phyloP scores from a whole-genome alignment of 2,888 invertebrate species.

The Gerris lacustris region DNA sequence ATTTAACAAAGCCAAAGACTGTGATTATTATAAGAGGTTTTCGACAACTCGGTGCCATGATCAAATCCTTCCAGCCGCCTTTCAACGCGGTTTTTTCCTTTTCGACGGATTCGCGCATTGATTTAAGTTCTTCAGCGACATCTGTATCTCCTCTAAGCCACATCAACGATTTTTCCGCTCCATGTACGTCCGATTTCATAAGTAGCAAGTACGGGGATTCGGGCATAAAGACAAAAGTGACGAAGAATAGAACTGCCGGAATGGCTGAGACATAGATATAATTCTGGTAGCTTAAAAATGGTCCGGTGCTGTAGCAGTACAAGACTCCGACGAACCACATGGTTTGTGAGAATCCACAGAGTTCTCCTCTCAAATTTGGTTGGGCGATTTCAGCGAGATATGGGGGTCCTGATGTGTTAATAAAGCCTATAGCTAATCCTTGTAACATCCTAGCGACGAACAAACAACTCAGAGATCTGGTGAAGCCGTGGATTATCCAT shows the following conservation, averaged over 20 bases:
- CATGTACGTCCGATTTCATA: background rate
- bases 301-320: conserved; percentile 7
- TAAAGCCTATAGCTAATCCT: conserved; percentile 1
- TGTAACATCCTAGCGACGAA: background rate
- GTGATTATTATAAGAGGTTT: background rate
- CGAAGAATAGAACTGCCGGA: conserved; percentile 5
- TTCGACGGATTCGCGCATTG: conserved; percentile 19
- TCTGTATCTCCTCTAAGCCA: conserved; percentile 12
- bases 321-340: conserved; percentile 6
- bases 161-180: conserved; percentile 8
- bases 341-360: background rate
- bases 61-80: background rate
- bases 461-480: conserved; percentile 3
- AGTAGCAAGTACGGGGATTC: conserved; percentile 15
- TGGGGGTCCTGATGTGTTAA: background rate
- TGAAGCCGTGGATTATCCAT: background rate
- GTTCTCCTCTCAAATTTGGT: background rate
- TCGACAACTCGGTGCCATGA: conserved; percentile 27
- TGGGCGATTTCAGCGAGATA: conserved; percentile 9
- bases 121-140: conserved; percentile 30
- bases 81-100: background rate
- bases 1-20: background rate
- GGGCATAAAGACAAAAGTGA: conserved; percentile 7
- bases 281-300: conserved; percentile 7
- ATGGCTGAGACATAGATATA: conserved; percentile 9